Evolutionary conservation across 1,140 invertebrate species (phyloP).

Genomic region (Mizuhopecten yessoensis): DNA sequence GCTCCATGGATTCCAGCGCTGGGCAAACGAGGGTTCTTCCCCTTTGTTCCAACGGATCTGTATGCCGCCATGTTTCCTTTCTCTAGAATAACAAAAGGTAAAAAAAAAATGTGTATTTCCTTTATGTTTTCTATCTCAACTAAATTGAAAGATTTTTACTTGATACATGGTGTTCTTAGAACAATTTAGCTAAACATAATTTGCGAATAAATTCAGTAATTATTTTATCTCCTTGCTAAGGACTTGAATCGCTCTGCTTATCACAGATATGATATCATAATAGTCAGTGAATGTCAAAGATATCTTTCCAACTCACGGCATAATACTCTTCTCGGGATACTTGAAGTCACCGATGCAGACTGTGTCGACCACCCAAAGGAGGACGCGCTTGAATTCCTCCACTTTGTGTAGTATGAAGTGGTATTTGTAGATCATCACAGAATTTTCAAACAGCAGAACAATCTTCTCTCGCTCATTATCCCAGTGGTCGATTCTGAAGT

Average conservation of each 20-base stretch:
- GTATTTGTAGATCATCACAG: constrained; percentile 89
- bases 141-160: too few relatives aligned
- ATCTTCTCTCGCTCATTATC: constrained; percentile 93
- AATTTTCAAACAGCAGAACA: constrained; percentile 88
- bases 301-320: constrained; percentile 88
- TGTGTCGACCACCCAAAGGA: constrained; percentile 88
- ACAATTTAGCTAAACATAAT: too few relatives aligned
- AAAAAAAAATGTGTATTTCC: neutral
- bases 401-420: constrained; percentile 86
- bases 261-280: too few relatives aligned
- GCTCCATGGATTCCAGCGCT: constrained; percentile 94
- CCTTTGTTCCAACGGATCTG: constrained; percentile 91
- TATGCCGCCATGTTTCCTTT: constrained; percentile 88
- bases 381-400: constrained; percentile 88
- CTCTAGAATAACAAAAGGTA: constrained; percentile 65
- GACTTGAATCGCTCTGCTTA: too few relatives aligned
- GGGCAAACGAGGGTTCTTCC: constrained; percentile 87
- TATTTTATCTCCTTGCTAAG: too few relatives aligned
- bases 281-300: too few relatives aligned
- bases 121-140: too few relatives aligned
- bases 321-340: constrained; percentile 91
- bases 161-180: too few relatives aligned
- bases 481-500: constrained; percentile 90
- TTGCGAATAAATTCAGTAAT: too few relatives aligned
- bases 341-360: constrained; percentile 89